Conservation (phyloP, 2,797 vertebrate species). For the Dendrocincla tyrannina region DNA sequence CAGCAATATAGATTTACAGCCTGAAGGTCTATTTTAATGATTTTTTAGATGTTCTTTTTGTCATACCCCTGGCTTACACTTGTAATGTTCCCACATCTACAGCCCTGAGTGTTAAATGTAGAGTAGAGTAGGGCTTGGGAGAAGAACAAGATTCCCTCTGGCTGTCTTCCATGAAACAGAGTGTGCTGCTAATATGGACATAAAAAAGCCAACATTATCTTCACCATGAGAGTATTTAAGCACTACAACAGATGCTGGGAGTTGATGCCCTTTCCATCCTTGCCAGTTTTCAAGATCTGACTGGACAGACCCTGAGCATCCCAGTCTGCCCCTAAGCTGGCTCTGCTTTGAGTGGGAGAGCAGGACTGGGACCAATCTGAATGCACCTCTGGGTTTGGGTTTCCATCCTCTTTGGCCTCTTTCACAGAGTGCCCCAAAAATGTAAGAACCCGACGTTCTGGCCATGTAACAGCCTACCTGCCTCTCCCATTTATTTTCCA, state of each 20-base stretch:
- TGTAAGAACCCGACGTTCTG: not conserved
- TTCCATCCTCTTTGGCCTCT: not conserved
- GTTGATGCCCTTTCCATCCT: not conserved
- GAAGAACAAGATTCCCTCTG: not conserved
- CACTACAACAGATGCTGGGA: not conserved
- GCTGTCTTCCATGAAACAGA: not conserved
- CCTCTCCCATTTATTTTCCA: not conserved
- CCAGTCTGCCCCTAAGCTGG: not conserved
- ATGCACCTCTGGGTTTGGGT: not conserved
- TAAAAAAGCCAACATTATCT: not conserved
- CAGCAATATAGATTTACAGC: not conserved
- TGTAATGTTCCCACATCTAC: not conserved
- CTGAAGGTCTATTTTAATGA: accelerated
- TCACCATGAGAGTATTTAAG: not conserved
- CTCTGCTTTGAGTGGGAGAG: not conserved
- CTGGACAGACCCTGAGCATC: not conserved
- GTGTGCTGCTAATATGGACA: not conserved
- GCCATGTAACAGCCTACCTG: not conserved
- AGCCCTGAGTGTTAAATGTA: not conserved
- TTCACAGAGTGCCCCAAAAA: not conserved
- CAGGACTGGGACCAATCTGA: not conserved
- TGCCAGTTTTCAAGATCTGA: not conserved
- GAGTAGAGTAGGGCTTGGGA: not conserved
- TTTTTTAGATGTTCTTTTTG: not conserved
- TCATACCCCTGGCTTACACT: not conserved